These are phyloP conservation scores for Junco hyemalis DNA, from an alignment of 2,113 vertebrate genomes.

Conservation along the genomic window DNA sequence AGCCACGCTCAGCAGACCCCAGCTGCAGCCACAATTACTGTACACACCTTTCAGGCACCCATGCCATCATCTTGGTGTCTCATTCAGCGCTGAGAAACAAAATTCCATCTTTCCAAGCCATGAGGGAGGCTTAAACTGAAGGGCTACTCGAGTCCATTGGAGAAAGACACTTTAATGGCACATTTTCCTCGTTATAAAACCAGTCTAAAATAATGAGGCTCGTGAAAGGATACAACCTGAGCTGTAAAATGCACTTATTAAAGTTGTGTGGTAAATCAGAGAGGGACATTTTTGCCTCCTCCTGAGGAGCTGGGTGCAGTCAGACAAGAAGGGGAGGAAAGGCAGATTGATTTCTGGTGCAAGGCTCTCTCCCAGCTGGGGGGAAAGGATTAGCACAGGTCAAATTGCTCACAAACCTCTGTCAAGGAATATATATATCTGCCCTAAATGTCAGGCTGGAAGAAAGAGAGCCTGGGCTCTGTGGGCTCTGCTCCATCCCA, in stretches of 20 bases:
- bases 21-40: neutral
- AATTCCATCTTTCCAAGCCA: slow-evolving; percentile 2
- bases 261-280: slow-evolving; percentile 51
- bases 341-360: neutral
- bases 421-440: neutral
- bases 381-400: slow-evolving; percentile 1
- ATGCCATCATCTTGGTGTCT: neutral
- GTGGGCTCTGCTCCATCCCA: neutral
- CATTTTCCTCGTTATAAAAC: slow-evolving; percentile 50
- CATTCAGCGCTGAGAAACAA: neutral
- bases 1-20: neutral
- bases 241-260: slow-evolving; percentile 58
- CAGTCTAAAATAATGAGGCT: slow-evolving; percentile 56
- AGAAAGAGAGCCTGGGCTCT: neutral
- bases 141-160: neutral
- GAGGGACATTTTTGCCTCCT: slow-evolving; percentile 8
- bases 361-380: neutral
- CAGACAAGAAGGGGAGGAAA: neutral
- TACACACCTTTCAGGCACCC: neutral
- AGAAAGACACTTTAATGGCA: slow-evolving; percentile 41
- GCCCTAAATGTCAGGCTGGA: neutral
- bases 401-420: slow-evolving; percentile 8
- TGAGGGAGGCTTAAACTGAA: neutral
- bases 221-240: slow-evolving; percentile 52
- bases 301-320: neutral